Conservation (phyloP, 1,140 invertebrate species). For the Piezodorus guildinii region DNA sequence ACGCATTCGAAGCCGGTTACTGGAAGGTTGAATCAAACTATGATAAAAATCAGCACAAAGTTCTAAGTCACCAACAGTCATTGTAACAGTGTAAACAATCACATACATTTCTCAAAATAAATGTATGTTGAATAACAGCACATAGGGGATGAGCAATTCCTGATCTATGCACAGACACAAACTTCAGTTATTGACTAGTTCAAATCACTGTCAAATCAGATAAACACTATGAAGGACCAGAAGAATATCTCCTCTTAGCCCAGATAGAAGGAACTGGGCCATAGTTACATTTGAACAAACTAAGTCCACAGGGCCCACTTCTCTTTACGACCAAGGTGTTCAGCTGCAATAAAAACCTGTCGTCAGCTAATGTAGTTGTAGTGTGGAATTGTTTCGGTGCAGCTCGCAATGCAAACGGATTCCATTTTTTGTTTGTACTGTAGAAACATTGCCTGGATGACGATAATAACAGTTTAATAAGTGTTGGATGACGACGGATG, state of each 20-base stretch:
- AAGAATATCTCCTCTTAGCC: slow-evolving; percentile 23
- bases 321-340: slow-evolving; percentile 28
- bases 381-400: slow-evolving; percentile 21
- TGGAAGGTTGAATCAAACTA: slow-evolving; percentile 20
- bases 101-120: slow-evolving; percentile 26
- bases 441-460: slow-evolving; percentile 15
- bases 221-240: slow-evolving; percentile 22
- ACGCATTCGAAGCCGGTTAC: slow-evolving; percentile 11
- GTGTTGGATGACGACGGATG: neutral
- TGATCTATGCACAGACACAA: neutral
- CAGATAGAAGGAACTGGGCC: neutral
- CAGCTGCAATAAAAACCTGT: slow-evolving; percentile 32
- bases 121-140: neutral
- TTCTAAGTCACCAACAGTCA: slow-evolving; percentile 27
- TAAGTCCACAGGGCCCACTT: slow-evolving; percentile 25
- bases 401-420: slow-evolving; percentile 15
- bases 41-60: slow-evolving; percentile 27
- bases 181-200: neutral
- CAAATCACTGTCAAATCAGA: neutral
- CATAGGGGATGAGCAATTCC: neutral
- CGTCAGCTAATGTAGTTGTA: slow-evolving; percentile 35
- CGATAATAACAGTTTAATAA: slow-evolving; percentile 4
- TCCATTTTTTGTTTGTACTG: slow-evolving; percentile 16
- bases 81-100: slow-evolving; percentile 28
- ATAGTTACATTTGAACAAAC: neutral